Base-by-base conservation (phyloP, 2,797 vertebrate genomes). In the Gallinago nigripennis region DNA sequence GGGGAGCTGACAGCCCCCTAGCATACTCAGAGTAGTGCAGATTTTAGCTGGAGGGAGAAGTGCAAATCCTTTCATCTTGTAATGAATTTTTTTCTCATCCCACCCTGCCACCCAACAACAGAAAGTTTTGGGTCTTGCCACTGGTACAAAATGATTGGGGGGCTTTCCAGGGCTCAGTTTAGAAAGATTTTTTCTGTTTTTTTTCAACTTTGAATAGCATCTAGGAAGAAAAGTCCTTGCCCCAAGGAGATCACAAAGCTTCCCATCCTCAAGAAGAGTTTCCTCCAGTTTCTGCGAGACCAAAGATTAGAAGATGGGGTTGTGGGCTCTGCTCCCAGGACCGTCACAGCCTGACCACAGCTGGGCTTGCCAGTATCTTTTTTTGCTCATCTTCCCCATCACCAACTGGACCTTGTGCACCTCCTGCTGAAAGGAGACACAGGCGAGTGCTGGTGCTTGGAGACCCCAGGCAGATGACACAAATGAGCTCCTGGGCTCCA, bases 21-120 rank as follows among this genome's bases (percentile, higher is more conserved):
- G 53, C 25, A 3, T 3, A 20, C 60, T 61, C 31, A 25, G 51
- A 31, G 65, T 37, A 9, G 45, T 2, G 30, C 45, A 63, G 75
- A 50, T 79, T 85, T 60, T 51, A 69, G 71, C 93, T 79, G 68
- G 35, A 39, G 76, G 91, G 79, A 85, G 35, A 71, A 68, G 30
- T 4, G 6, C 10, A n/a, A 76, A 88, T 60, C 48, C 48, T 93
- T 85, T 63, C 65, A 66, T 75, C 48, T 70, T 23, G 28, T 7
- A 31, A 60, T 3, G 58, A 25, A 11, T 9, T 41, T 77, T 63
- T 66, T 6, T 12, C 54, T 58, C 63, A 25, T 75, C 63, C 53
- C 70, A 61, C 54, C 60, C 54, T n/a, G 12, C 45, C 71, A 58
- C 80, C 68, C 85, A 48, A 48, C 28, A 28, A 12, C 16, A 84